Evolutionary conservation across 1,140 invertebrate genomes (phyloP).

Genomic region (Drosophila micromelanica): DNA sequence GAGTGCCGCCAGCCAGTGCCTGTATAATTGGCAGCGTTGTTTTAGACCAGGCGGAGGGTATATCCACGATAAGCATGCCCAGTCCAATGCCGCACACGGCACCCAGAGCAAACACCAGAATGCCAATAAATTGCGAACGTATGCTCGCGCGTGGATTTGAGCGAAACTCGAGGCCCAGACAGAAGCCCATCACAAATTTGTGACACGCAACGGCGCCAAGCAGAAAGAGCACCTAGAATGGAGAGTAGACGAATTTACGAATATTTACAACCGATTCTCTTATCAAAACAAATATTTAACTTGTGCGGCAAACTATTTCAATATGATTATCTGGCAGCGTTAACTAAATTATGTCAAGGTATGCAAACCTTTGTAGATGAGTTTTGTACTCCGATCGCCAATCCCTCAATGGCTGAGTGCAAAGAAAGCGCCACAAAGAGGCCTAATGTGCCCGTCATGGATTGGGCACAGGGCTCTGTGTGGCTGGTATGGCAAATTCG

Average conservation of each 20-base stretch:
- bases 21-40: slow-evolving; percentile 87
- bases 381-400: slow-evolving; percentile 92
- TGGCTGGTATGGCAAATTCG: slow-evolving; percentile 88
- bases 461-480: slow-evolving; percentile 86
- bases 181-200: slow-evolving; percentile 92
- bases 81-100: slow-evolving; percentile 88
- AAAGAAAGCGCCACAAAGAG: slow-evolving; percentile 90
- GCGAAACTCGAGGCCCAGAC: slow-evolving; percentile 89
- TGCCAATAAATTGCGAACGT: slow-evolving; percentile 86
- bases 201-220: slow-evolving; percentile 90
- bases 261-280: slow-evolving; percentile 47
- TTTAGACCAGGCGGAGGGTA: slow-evolving; percentile 84
- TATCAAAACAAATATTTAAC: slow-evolving; percentile 69
- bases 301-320: slow-evolving; percentile 22
- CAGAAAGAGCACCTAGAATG: slow-evolving; percentile 87
- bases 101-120: slow-evolving; percentile 88
- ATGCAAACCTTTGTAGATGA: slow-evolving; percentile 86
- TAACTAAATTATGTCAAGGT: slow-evolving; percentile 57
- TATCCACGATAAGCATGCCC: slow-evolving; percentile 86
- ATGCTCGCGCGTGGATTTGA: slow-evolving; percentile 84
- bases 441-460: slow-evolving; percentile 86
- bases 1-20: slow-evolving; percentile 94
- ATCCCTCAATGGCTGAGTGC: slow-evolving; percentile 92
- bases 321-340: slow-evolving; percentile 9
- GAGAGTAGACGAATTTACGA: slow-evolving; percentile 24